Conservation (phyloP, 2,797 vertebrate genomes). For the Falco biarmicus region DNA sequence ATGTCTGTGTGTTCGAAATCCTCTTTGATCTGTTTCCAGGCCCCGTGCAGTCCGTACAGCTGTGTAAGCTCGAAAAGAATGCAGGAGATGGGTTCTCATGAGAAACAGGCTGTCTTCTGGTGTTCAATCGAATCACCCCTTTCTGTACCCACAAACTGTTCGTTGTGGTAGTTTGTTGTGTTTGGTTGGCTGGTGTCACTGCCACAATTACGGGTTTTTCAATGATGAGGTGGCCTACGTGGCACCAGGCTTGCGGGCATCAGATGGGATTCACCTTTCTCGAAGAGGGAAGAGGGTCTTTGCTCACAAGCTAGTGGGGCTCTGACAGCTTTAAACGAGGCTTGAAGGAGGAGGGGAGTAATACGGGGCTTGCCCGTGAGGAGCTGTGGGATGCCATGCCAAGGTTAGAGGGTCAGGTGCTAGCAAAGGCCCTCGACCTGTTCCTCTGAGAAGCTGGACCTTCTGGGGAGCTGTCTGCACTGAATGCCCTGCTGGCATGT, state of each 20-base stretch:
- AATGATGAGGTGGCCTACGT: not conserved
- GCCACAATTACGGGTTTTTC: not conserved
- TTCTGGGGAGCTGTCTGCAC: no score
- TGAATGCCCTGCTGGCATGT: no score
- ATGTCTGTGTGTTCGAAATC: not conserved
- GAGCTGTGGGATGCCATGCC: not conserved
- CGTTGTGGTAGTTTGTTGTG: not conserved
- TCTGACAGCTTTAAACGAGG: not conserved
- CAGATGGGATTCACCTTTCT: not conserved
- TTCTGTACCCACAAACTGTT: not conserved
- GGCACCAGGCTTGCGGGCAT: not conserved
- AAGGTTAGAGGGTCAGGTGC: not conserved
- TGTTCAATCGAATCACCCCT: not conserved
- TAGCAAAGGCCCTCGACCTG: not conserved
- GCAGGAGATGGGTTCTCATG: not conserved
- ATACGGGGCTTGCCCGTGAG: not conserved
- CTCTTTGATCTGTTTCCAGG: not conserved
- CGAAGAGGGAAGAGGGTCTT: not conserved
- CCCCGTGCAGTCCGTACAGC: not conserved
- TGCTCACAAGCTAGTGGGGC: not conserved
- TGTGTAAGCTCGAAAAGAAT: not conserved
- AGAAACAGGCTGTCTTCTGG: not conserved
- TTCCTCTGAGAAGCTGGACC: not conserved
- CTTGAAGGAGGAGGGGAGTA: not conserved
- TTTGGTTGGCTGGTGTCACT: not conserved